Percentiles rank a stretch among this genome's conserved stretches.
These are phyloP conservation scores for Lichenostomus cassidix DNA, from an alignment of 2,113 vertebrate species.

Conservation along the genomic window DNA sequence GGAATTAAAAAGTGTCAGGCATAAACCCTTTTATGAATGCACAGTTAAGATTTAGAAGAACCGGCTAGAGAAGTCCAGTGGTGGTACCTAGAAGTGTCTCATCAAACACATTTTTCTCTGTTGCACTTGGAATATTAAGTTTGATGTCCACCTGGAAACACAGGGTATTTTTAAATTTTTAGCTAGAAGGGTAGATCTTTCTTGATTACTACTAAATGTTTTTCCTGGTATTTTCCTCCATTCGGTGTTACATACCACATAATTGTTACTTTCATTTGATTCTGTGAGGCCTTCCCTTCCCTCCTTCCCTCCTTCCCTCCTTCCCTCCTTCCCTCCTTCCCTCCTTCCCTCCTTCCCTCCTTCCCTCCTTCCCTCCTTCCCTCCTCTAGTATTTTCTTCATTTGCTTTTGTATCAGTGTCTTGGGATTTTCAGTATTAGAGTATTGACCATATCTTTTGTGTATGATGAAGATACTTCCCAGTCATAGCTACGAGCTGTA, in stretches of 20 bases:
- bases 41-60: background rate
- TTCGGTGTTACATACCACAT: background rate
- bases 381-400: background rate
- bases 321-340: background rate
- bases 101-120: background rate
- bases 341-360: background rate
- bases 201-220: background rate
- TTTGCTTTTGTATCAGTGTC: background rate
- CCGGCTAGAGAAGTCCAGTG: background rate
- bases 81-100: background rate
- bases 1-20: background rate
- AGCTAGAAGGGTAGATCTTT: background rate
- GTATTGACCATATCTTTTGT: background rate
- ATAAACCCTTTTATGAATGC: background rate
- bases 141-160: background rate
- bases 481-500: background rate
- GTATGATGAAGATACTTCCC: background rate
- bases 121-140: background rate
- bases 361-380: background rate
- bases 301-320: background rate
- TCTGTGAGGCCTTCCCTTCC: background rate
- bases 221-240: background rate
- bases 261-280: background rate
- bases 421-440: background rate
- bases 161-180: background rate